Base-by-base conservation (phyloP, 2,797 vertebrate species). In the Pipistrellus pipistrellus region DNA sequence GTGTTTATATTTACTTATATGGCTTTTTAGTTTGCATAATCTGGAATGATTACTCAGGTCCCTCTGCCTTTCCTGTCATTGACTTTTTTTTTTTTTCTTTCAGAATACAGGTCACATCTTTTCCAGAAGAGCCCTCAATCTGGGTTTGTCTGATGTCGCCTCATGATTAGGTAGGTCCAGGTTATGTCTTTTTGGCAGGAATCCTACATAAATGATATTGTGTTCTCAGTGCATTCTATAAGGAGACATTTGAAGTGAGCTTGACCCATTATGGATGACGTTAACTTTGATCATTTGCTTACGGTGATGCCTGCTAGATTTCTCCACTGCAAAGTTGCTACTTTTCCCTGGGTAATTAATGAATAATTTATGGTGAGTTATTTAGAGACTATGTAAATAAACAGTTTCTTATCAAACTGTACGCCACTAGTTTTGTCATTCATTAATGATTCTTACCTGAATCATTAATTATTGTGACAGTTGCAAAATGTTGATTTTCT, bases 351-450 rank as follows among this genome's bases (percentile, higher is more conserved):
- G 72, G 11, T 73, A 90, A 86, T 57, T 90, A 85, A 83, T 89
- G 32, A 55, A 57, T 77, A 77, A 66, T 82, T 90, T 73, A 27
- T 38, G 17, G 32, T 44, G 21, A 80, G 35, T 41, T 89, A 46
- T 92, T 85, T 78, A 76, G 41, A 92, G n/a, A 83, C 32, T 66
- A 66, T 73, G 41, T 90, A 77, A 83, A 92, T 92, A 73, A 91
- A 84, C 11, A 4, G 4, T 86, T 57, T 69, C 64, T 83, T 55
- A 90, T 78, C 25, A 87, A 78, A 77, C 35, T 77, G 92, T 71
- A 64, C 27, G 46, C 25, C 38, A 78, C 71, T 86, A 44, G 30
- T 76, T 94, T 88, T 94, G 25, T 83, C 46, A 57, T 77, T 89
- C 75, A 88, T 85, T 94, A 73, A 72, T 72, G 27, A 76, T 27